A percentile compares a stretch with the other conserved stretches of the same genome.
phyloP scores from a whole-genome alignment of 2,113 vertebrate genomes.

The Osmerus mordax region DNA sequence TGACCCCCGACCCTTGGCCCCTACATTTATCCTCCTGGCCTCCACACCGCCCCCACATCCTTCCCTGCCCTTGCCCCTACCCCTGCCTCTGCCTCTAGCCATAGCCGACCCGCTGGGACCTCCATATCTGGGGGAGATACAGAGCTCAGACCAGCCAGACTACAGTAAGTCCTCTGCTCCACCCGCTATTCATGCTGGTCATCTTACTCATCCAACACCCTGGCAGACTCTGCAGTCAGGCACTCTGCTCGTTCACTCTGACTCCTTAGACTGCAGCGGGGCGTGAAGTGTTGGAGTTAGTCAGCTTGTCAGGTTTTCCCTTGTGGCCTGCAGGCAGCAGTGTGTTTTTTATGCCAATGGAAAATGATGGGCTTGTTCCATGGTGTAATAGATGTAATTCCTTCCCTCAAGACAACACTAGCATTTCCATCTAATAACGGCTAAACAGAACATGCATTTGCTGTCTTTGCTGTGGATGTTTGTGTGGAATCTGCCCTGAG shows the following conservation, averaged over 20 bases:
- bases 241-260: slow-evolving; percentile 49
- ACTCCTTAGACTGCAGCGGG: slow-evolving; percentile 33
- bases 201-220: not conserved
- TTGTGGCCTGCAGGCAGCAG: slow-evolving; percentile 15
- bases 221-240: slow-evolving; percentile 49
- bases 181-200: not conserved
- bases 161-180: slow-evolving; percentile 46
- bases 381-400: slow-evolving; percentile 25
- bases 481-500: too few relatives aligned
- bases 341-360: slow-evolving; percentile 36
- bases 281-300: slow-evolving; percentile 21
- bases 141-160: slow-evolving; percentile 47
- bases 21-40: slow-evolving; percentile 32
- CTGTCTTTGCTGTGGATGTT: too few relatives aligned
- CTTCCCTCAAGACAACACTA: slow-evolving; percentile 17
- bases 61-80: slow-evolving; percentile 26
- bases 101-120: slow-evolving; percentile 44
- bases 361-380: slow-evolving; percentile 57
- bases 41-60: slow-evolving; percentile 17
- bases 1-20: slow-evolving; percentile 33
- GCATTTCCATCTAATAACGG: slow-evolving; percentile 31
- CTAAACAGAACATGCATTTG: not conserved
- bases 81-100: slow-evolving; percentile 10
- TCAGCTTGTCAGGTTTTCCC: slow-evolving; percentile 34
- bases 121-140: slow-evolving; percentile 53